Percentiles rank a stretch among this genome's conserved stretches.
Evolutionary conservation across 2,113 vertebrate species (phyloP).

Genomic region (Urocynchramus pylzowi): DNA sequence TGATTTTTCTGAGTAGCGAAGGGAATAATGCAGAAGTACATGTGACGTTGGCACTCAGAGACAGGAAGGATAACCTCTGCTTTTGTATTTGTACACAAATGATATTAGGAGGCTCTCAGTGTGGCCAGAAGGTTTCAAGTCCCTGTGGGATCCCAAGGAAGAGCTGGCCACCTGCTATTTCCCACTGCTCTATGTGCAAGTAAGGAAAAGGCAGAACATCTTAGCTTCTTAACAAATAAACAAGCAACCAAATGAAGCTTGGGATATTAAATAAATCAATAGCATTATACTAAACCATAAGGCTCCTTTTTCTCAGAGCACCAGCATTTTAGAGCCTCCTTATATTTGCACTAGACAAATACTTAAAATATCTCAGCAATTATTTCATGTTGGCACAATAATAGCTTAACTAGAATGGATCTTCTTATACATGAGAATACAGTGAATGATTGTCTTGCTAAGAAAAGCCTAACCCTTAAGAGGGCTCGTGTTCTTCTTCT

Average conservation of each 20-base stretch:
- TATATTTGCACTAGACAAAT: constrained; percentile 45
- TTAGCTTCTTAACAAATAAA: neutral
- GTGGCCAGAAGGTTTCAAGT: neutral
- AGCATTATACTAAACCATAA: neutral
- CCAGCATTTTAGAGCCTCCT: neutral
- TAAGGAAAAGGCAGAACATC: neutral
- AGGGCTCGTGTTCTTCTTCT: constrained; percentile 45
- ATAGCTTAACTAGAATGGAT: constrained; percentile 24
- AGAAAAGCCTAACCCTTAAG: constrained; percentile 55
- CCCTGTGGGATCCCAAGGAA: neutral
- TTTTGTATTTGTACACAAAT: neutral
- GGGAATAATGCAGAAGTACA: neutral
- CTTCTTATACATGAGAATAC: constrained; percentile 20
- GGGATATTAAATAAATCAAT: neutral
- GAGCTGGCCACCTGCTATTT: neutral
- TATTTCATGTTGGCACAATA: constrained; percentile 54
- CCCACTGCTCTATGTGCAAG: neutral
- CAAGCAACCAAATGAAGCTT: neutral
- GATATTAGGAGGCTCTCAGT: neutral
- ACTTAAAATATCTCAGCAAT: constrained; percentile 44
- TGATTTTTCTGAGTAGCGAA: neutral
- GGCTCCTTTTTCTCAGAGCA: neutral
- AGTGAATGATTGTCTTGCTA: constrained; percentile 44
- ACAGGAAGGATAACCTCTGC: neutral
- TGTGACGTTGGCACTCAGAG: accelerated